Base-by-base conservation (phyloP, 2,113 vertebrate species). In the Thymallus thymallus region DNA sequence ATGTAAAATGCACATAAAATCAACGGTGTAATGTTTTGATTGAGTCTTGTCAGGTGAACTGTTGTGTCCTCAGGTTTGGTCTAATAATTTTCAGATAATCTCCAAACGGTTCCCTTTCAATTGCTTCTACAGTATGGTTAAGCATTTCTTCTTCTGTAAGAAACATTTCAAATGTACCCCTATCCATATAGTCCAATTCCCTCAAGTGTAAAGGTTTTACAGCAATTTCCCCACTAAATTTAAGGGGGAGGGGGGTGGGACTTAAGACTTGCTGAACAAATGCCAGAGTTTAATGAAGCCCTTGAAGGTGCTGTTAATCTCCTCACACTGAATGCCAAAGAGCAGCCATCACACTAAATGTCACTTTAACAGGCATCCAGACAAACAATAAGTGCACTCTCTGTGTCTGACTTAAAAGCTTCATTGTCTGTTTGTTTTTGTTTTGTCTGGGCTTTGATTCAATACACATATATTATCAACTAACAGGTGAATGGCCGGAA, bases 401-500 rank as follows among this genome's bases (percentile, higher is more conserved):
- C 22, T 10, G 3, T 65, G 51, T 66, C 26, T 1, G 51, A 68
- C 23, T 1, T 61, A 24, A 78, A 73, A 66, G 64, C 78, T 83
- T 88, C 29, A 90, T 91, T 82, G 85, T 58, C 81, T 79, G 75
- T 80, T 74, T 86, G 75, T 0, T 85, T 84, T 77, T 82, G 81
- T 89, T 90, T 90, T 80, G 83, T 88, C 88, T 81, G 35, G 22
- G 9, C 23, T 24, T 7, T 26, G 64, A 67, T 18, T 32, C 64
- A 7, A 41, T 3, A 46, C 41, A 6, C 3, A 9, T 67, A 9
- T 67, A 70, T n/a, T 69, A 5, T 61, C 73, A 71, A 75, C 30
- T 75, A 83, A 87, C 94, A 99, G 98, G 98, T 99, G 88, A 99
- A 99, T 20, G 96, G 97, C 76, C 95, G 97, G 70, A 99, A 99